These are phyloP conservation scores for Oncorhynchus clarkii DNA, from an alignment of 2,113 vertebrate species.

Conservation along the genomic window DNA sequence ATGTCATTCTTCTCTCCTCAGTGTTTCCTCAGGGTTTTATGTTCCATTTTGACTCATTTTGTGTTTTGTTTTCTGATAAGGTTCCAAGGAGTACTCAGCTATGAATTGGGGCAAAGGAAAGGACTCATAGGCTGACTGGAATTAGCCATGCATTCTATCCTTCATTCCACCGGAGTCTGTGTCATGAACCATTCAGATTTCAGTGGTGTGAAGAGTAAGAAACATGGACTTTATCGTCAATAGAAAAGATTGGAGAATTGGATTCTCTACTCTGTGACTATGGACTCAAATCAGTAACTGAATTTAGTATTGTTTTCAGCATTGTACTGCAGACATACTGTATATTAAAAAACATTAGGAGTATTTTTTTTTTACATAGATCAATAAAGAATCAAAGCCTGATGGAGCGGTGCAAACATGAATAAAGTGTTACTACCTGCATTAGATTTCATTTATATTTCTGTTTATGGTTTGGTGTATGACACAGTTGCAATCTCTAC, in stretches of 20 bases:
- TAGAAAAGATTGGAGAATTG: slow-evolving; percentile 3
- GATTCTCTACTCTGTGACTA: neutral
- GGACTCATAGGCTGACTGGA: slow-evolving; percentile 28
- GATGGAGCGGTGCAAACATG: neutral
- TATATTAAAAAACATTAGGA: neutral
- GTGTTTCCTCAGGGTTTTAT: neutral
- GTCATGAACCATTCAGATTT: slow-evolving; percentile 91
- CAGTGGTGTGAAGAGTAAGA: slow-evolving; percentile 97
- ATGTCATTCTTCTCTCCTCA: slow-evolving; percentile 18
- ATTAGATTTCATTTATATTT: neutral
- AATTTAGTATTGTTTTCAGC: neutral
- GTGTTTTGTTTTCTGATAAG: slow-evolving; percentile 24
- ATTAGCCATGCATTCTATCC: slow-evolving; percentile 87
- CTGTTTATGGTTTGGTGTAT: too few relatives aligned
- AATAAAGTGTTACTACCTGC: neutral
- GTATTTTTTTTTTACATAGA: neutral
- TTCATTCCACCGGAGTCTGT: slow-evolving; percentile 99
- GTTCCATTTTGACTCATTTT: slow-evolving; percentile 35
- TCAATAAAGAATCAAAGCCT: neutral
- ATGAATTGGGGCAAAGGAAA: neutral
- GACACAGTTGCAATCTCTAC: too few relatives aligned
- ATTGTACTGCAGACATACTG: too few relatives aligned
- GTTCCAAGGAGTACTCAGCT: neutral
- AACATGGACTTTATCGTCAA: slow-evolving; percentile 80
- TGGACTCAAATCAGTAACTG: neutral